Evolutionary conservation across 2,888 invertebrate species (phyloP).

Genomic region (Deilephila porcellus): DNA sequence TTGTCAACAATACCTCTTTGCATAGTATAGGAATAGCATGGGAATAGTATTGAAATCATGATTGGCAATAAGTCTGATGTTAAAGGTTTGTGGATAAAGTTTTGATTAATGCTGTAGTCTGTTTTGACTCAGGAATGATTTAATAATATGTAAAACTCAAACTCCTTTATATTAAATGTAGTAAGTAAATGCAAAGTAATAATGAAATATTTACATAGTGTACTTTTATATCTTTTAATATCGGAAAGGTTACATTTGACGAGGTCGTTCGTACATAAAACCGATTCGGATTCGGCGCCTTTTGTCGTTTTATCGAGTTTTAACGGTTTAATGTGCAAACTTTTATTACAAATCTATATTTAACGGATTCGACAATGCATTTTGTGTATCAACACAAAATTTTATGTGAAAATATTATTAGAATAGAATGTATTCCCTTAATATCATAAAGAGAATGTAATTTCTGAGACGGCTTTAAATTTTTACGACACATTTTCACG

Average conservation of each 20-base stretch:
- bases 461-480: too few species aligned
- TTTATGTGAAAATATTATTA: neutral
- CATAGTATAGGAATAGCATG: too few species aligned
- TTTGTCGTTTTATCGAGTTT: conserved; percentile 10
- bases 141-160: too few species aligned
- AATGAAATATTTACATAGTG: neutral
- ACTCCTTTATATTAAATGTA: neutral
- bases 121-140: too few species aligned
- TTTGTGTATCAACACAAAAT: neutral
- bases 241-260: neutral
- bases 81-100: too few species aligned
- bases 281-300: conserved; percentile 5
- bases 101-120: too few species aligned
- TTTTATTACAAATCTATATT: conserved; percentile 12
- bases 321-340: conserved; percentile 20
- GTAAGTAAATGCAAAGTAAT: neutral
- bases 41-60: too few species aligned
- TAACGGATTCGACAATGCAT: neutral
- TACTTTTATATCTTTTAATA: conserved; percentile 15
- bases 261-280: neutral
- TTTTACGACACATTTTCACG: too few species aligned
- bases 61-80: too few species aligned
- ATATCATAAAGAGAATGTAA: too few species aligned
- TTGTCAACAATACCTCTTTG: too few species aligned
- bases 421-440: too few species aligned